Base-by-base conservation (phyloP, 1,140 invertebrate genomes). In the Globodera ellingtonae region DNA sequence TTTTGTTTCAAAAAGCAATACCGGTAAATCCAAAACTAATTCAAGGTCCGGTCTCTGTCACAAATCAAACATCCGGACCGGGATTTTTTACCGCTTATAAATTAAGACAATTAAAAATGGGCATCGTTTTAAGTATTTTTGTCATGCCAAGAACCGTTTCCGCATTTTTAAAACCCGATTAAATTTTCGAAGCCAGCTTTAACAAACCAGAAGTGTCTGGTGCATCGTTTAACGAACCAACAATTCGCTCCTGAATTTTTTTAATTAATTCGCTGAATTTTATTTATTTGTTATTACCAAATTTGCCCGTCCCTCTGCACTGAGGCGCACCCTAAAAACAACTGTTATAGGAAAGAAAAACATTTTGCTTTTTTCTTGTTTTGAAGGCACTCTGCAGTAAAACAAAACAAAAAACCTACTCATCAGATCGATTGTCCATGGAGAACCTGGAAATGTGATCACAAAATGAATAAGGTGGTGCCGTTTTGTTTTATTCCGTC, bases 341-440 rank as follows among this genome's bases (percentile, higher is more conserved):
- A 52, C 8, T 52, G 6, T 2, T 10, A 52, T 9, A 52, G 13
- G 1, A 10, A 52, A 52, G 1, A 2, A 52, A 52, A 52, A 52
- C 10, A 13, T 52, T 52, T 52, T 1, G 2, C 6, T 50, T 50
- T 52, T 7, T 52, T 52, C 7, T 52, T 52, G 7, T 52, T 52
- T 52, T 52, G 4, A 52, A 9, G 10, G 10, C 0, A 0, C 50
- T 9, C 7, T 7, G 4, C 10, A 13, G 50, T 52, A 52, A 13
- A 9, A 52, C 10, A 18, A 15, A 15, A 59, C 5, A 59, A 59
- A 5, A 18, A 62, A 62, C 56, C 21, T 62, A 62, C 67, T 78
- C 76, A 78, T 78, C 76, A 21, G 66, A 50, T 7, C 50, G 56
- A 47, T 50, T 78, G 76, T 78, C 76, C 46, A 66, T 78, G 6